Base-by-base conservation (phyloP, 2,113 vertebrate genomes). In the Halcyon malimbica region DNA sequence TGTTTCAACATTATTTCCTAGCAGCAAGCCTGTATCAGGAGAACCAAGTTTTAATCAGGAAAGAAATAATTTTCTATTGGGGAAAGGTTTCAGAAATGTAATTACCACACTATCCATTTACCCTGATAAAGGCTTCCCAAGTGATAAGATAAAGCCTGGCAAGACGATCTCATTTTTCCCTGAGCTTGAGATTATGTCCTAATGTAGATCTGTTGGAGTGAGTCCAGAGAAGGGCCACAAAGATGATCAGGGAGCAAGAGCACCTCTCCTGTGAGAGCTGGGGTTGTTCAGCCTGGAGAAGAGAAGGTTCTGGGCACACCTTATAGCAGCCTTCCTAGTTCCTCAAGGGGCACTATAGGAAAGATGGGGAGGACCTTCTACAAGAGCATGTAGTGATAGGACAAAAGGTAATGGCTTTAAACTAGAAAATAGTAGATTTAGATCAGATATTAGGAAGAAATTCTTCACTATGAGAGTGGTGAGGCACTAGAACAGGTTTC, bases 41-140 rank as follows among this genome's bases (percentile, higher is more conserved):
- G 62, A 82, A n/a, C 35, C 28, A 90, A 41, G 33, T 80, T 93
- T 96, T 93, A 96, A 95, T 94, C 60, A 91, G 39, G 21, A 13
- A 90, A 96, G 50, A 93, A 96, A 91, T 82, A 91, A 89, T 89
- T 95, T 95, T 92, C 75, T 94, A 16, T 25, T 54, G 69, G n/a
- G 56, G 48, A 93, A 95, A 87, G n/a, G 16, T 77, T 96, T 96
- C 89, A 44, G 33, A 96, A 97, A 83, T 93, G 50, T 90, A 96
- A 95, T 96, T 91, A 91, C 35, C 89, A 94, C 13, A 44, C 70
- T 94, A 95, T 64, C 46, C 63, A 60, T 48, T 91, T 82, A 86
- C 54, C 54, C 85, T 87, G 87, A 94, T 93, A 96, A 95, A 83
- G 37, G 37, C 33, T 71, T 93, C 71, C 64, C 51, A 76, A 91